These are phyloP conservation scores for Gambusia holbrooki DNA, from an alignment of 2,113 vertebrate genomes.

Conservation along the genomic window DNA sequence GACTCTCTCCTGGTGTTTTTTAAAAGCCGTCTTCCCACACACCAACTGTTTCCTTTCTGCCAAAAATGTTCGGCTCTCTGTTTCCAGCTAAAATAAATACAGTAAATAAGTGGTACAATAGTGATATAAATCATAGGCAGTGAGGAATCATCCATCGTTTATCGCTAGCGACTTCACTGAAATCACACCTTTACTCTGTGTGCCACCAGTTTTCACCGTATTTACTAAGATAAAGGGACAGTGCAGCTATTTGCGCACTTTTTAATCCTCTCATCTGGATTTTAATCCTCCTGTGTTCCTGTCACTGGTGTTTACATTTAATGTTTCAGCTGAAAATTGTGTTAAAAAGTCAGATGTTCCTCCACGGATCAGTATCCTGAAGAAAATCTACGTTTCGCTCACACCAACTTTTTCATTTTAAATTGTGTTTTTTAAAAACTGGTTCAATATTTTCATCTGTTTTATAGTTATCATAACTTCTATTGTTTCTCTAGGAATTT, in stretches of 20 bases:
- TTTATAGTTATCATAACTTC: neutral
- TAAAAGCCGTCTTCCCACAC: slow-evolving; percentile 9
- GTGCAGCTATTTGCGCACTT: neutral
- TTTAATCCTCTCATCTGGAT: slow-evolving; percentile 6
- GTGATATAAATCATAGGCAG: slow-evolving; percentile 8
- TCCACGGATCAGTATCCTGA: neutral
- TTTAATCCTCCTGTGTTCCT: slow-evolving; percentile 12
- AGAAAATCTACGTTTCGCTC: neutral
- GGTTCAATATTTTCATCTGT: neutral
- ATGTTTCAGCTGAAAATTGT: neutral
- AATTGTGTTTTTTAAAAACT: too few species aligned
- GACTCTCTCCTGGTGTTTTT: slow-evolving; percentile 10
- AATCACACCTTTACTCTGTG: slow-evolving; percentile 3
- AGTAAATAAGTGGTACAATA: slow-evolving; percentile 14
- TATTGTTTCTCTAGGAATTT: neutral
- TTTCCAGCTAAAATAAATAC: neutral
- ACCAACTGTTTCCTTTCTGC: slow-evolving; percentile 7
- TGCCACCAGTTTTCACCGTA: neutral
- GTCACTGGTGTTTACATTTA: neutral
- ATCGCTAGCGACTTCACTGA: neutral
- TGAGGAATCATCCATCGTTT: neutral
- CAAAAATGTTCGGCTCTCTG: neutral
- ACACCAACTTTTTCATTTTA: too few species aligned
- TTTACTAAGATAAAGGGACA: neutral
- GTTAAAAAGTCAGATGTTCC: neutral